Evolutionary conservation across 2,888 invertebrate species (phyloP), one percentile per base, ranked within the genome.

Genomic region (Steinernema scapterisci): DNA sequence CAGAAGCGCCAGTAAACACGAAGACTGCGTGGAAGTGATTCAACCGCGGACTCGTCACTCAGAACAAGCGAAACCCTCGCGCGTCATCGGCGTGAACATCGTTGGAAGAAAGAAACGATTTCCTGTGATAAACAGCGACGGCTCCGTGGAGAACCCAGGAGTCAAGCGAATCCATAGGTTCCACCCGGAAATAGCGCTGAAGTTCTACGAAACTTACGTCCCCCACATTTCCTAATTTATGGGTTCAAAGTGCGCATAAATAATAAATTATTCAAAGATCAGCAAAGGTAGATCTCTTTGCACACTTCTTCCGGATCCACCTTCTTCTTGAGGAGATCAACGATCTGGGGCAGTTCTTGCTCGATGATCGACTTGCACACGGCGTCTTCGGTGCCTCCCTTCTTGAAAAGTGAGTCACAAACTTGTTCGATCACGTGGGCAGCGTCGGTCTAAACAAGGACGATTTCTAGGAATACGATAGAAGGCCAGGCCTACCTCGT

Each of bases 361-460:
- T 63, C 63, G 63, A 63, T 63, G 27, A 63, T 63, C 31, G 63
- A 63, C 16, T 19, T 9, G 63, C 63, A 63, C 2, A 63, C 63
- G 38, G 63, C 63, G 63, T 31, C 63, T 16, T 63, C 63, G 31
- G 63, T 63, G 63, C 63, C 31, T 25, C 31, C 31, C n/a, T 63
- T 63, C 31, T 27, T 31, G 63, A 63, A 63, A 16, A 63, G 63
- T 3, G 63, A n/a, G 63, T 63, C 63, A n/a, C 63, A 63, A 16
- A 63, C 63, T 27, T 63, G 63, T n/a, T 63, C 63, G 63, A 63
- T 63, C 31, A 63, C 27, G 27, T 63, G 63, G 5, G 63, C 63
- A 31, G 63, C 63, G 31, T 63, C 63, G 31, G 23, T 16, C 63
- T 63, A n/a, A 63, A 63, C 9, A 16, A 16, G 52, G n/a, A 52